Conservation (phyloP, 2,797 vertebrate genomes). For the Oreochromis mossambicus region DNA sequence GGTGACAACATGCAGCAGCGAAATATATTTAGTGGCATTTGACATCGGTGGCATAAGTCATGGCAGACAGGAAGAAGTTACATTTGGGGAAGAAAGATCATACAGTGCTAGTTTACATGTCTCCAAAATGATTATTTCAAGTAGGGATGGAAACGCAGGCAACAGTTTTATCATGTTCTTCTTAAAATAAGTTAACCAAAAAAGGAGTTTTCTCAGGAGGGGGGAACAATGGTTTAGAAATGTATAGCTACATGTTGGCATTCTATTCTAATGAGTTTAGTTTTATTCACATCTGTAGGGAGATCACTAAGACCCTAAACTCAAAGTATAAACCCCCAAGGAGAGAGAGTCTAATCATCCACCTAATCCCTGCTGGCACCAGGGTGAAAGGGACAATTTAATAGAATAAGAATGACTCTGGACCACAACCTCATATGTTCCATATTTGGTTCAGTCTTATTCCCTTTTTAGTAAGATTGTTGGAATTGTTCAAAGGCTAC, state of each 20-base stretch:
- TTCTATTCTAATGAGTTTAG: background rate
- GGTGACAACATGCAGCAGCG: background rate
- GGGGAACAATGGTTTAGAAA: background rate
- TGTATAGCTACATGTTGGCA: background rate
- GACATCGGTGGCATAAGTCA: no score
- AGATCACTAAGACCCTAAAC: background rate
- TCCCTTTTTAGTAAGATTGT: background rate
- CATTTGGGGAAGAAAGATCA: background rate
- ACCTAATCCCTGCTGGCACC: background rate
- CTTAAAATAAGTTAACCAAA: background rate
- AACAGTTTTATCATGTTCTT: background rate
- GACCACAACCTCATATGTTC: background rate
- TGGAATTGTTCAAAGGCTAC: background rate
- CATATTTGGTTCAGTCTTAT: background rate
- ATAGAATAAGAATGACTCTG: background rate
- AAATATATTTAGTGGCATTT: no score
- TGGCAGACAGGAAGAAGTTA: background rate
- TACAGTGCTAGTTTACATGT: no score
- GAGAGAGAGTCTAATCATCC: background rate
- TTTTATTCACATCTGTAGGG: background rate
- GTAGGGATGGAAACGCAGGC: background rate
- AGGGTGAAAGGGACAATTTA: background rate
- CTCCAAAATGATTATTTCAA: background rate
- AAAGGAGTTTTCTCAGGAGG: background rate
- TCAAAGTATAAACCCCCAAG: background rate